Evolutionary conservation across 2,113 vertebrate genomes (phyloP).

Genomic region (Halichoeres trimaculatus): DNA sequence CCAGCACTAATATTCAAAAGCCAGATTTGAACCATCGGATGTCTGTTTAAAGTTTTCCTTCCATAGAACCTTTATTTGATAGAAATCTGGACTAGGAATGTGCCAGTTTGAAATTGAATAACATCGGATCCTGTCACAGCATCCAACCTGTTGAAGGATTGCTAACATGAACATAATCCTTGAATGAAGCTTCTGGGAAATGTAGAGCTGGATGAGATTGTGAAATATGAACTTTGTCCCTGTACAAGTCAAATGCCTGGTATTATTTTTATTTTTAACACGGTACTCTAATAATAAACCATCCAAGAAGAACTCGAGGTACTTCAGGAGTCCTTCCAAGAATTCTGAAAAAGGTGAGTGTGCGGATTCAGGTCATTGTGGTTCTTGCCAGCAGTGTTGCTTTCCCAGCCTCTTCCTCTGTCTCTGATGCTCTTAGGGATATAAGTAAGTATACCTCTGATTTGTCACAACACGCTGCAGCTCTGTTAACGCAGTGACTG

Average conservation of each 20-base stretch:
- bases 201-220: background rate
- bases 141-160: background rate
- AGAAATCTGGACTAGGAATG: constrained; percentile 6
- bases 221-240: constrained; percentile 1
- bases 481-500: constrained; percentile 55
- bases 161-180: background rate
- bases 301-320: background rate
- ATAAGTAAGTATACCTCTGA: background rate
- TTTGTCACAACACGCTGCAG: constrained; percentile 56
- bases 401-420: background rate
- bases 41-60: background rate
- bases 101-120: background rate
- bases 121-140: background rate
- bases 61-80: background rate
- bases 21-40: background rate
- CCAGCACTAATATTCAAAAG: background rate
- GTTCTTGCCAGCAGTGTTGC: background rate
- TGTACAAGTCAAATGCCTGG: background rate
- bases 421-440: background rate
- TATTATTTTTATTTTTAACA: constrained; percentile 9
- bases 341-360: constrained; percentile 4
- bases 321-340: constrained; percentile 1
- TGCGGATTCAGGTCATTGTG: background rate
- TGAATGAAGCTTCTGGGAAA: background rate
- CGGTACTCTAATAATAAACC: constrained; percentile 3